Base-by-base conservation (phyloP, 1,140 invertebrate species). In the Phenacoccus solenopsis region DNA sequence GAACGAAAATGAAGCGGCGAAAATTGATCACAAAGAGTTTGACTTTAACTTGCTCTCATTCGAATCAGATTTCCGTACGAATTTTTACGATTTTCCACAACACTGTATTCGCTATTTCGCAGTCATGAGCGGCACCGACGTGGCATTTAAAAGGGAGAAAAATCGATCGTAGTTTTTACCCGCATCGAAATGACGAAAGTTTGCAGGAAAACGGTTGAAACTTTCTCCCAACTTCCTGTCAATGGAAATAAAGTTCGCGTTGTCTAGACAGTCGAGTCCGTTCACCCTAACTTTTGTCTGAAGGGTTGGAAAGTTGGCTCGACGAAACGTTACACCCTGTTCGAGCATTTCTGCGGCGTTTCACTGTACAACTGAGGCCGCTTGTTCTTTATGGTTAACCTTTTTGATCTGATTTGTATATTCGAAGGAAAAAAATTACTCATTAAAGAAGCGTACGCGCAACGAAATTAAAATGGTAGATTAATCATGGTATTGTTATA, bases 401-500 rank as follows among this genome's bases (percentile, higher is more conserved):
- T 49, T 49, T 49, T 49, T 49, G 38, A 49, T 49, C 38, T 49
- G 38, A 49, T 49, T 49, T 49, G 38, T 49, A 49, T 49, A 49
- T 16, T n/a, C n/a, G n/a, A 32, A 7, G 30, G 30, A 7, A 32
- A n/a, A 49, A 49, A 49, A 49, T n/a, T 49, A 49, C 20, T 49
- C 38, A 49, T 49, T 49, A 49, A 49, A 49, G 38, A 49, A 4
- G 38, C 38, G 38, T 49, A 49, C 38, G 22, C 59, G 59, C 12
- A 9, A 25, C 25, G 59, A 20, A 64, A 64, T 24, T 64, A 64
- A 59, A 64, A 64, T 64, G 59, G 59, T 64, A 64, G 25, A 64
- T 64, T 64, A 64, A 64, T 64, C 59, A 24, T 64, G 20, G 59
- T 64, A 64, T 64, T 64, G 59, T 64, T 64, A 24, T 3, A 64